Evolutionary conservation across 2,113 vertebrate genomes (phyloP).

Genomic region (Gymnogyps californianus): DNA sequence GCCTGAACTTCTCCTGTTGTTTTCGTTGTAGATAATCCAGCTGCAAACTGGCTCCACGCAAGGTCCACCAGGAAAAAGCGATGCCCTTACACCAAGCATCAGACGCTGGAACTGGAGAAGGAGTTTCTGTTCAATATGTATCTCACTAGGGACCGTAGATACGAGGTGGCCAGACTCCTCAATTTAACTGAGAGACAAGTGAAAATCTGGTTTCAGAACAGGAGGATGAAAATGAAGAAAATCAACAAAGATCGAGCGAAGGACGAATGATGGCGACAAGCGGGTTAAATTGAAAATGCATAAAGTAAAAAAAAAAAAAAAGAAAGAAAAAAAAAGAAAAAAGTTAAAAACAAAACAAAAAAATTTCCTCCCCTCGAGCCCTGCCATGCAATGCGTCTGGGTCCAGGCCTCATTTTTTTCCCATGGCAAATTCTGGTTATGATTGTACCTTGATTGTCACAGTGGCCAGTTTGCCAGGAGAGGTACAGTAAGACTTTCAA

Average conservation of each 20-base stretch:
- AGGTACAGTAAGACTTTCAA: constrained; percentile 74
- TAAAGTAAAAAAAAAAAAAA: background rate
- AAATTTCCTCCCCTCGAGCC: background rate
- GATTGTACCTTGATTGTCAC: constrained; percentile 55
- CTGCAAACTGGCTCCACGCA: constrained; percentile 97
- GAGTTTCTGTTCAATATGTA: constrained; percentile 99
- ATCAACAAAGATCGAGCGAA: constrained; percentile 95
- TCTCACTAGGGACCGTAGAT: constrained; percentile 96
- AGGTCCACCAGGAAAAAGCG: constrained; percentile 96
- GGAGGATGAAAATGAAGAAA: constrained; percentile 99
- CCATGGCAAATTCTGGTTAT: constrained; percentile 40
- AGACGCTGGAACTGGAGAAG: constrained; percentile 97
- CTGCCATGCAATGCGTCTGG: constrained; percentile 50
- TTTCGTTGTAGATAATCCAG: constrained; percentile 87
- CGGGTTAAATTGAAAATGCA: background rate
- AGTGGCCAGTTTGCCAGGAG: constrained; percentile 64
- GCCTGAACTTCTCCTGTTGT: constrained; percentile 39
- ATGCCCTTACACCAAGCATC: constrained; percentile 95
- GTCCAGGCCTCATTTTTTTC: constrained; percentile 64
- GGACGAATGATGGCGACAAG: constrained; percentile 77
- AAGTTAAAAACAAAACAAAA: background rate
- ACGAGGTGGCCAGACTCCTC: constrained; percentile 92
- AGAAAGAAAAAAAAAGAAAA: background rate
- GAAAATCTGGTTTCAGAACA: constrained; percentile 99
- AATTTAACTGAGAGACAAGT: constrained; percentile 98